Percentiles rank a stretch among this genome's conserved stretches.
Conservation (phyloP, 2,888 invertebrate species). For the Glomeris marginata region DNA sequence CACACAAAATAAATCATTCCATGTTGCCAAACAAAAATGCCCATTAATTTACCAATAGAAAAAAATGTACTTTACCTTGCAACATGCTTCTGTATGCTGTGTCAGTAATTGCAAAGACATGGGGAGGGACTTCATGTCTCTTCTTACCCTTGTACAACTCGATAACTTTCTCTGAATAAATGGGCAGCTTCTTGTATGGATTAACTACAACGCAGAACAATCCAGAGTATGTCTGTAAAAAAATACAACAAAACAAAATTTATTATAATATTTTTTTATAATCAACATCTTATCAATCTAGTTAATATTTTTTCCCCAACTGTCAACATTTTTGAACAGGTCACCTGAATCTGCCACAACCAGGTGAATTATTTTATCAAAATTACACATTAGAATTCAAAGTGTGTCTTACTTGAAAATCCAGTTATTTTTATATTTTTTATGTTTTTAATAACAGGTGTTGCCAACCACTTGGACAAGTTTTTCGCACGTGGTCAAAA, state of each 20-base stretch:
- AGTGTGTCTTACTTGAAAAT: too few relatives aligned
- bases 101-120: conserved; percentile 99
- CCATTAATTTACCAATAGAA: neutral
- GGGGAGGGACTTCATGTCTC: conserved; percentile 96
- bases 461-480: too few relatives aligned
- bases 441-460: too few relatives aligned
- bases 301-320: too few relatives aligned
- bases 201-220: conserved; percentile 99
- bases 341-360: too few relatives aligned
- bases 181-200: conserved; percentile 96
- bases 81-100: conserved; percentile 98
- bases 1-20: too few relatives aligned
- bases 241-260: conserved; percentile 7
- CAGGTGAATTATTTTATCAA: too few relatives aligned
- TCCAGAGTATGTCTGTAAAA: conserved; percentile 93
- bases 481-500: too few relatives aligned
- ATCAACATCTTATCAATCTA: neutral
- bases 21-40: neutral
- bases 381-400: too few relatives aligned
- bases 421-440: too few relatives aligned
- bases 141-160: conserved; percentile 99
- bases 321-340: too few relatives aligned
- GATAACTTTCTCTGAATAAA: conserved; percentile 99
- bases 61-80: conserved; percentile 54
- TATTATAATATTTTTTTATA: neutral